Evolutionary conservation across 2,113 vertebrate genomes (phyloP).

Genomic region (Pollachius pollachius): DNA sequence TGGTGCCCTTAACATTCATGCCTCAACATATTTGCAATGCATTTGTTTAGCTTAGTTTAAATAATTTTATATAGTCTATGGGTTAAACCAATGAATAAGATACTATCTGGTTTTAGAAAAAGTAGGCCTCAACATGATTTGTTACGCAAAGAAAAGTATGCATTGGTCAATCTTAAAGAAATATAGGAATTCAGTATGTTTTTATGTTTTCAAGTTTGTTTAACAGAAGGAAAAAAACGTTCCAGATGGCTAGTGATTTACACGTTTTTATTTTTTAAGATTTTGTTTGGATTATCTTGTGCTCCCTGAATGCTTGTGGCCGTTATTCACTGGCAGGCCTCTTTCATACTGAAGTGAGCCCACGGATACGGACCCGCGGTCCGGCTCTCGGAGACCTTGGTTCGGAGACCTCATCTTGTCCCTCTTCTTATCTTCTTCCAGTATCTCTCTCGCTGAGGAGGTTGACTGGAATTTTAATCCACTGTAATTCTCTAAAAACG

Average conservation of each 20-base stretch:
- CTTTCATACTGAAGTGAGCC: background rate
- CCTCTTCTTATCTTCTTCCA: background rate
- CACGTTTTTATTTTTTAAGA: constrained; percentile 32
- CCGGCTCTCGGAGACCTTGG: background rate
- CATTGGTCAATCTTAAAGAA: no score
- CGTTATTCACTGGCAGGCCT: constrained; percentile 45
- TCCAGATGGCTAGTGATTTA: constrained; percentile 35
- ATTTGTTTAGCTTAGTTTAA: background rate
- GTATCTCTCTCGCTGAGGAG: constrained; percentile 4
- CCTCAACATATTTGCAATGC: constrained; percentile 19
- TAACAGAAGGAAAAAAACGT: constrained; percentile 18
- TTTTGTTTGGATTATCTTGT: constrained; percentile 56
- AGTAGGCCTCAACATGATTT: no score
- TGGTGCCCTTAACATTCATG: background rate
- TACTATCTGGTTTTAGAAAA: no score
- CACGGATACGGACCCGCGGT: no score
- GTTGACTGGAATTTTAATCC: constrained; percentile 46
- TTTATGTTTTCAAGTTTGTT: constrained; percentile 10
- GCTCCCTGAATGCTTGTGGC: constrained; percentile 46
- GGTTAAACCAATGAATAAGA: no score
- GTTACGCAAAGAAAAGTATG: no score
- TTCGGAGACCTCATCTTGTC: background rate
- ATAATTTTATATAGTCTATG: background rate
- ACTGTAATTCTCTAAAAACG: constrained; percentile 30
- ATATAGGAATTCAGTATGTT: constrained; percentile 5